Evolutionary conservation across 2,113 vertebrate species (phyloP).

Genomic region (Callospermophilus lateralis): DNA sequence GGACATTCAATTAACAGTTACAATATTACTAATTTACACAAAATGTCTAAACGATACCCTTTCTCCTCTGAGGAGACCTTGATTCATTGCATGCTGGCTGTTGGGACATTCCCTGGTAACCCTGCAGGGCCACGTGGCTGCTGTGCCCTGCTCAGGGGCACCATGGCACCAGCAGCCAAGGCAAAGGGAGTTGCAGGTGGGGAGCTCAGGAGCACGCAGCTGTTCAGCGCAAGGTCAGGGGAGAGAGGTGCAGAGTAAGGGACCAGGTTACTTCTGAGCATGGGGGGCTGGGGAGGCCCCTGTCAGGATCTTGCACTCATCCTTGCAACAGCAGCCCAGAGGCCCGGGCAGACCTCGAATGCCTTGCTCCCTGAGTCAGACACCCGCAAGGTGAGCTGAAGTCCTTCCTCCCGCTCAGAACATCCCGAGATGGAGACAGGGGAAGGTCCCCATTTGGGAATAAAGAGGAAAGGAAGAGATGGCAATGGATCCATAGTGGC

Average conservation of each 20-base stretch:
- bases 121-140: accelerated
- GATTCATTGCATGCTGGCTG: conserved; percentile 15
- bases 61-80: conserved; percentile 26
- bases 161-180: not conserved
- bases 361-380: not conserved
- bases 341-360: not conserved
- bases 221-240: no score
- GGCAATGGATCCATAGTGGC: not conserved
- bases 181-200: not conserved
- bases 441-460: not conserved
- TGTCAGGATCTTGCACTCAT: not conserved
- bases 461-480: not conserved
- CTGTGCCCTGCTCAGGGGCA: no score
- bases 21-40: conserved; percentile 84
- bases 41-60: conserved; percentile 69
- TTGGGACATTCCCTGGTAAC: not conserved
- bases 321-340: not conserved
- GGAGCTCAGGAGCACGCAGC: no score
- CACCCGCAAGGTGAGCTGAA: not conserved
- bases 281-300: not conserved
- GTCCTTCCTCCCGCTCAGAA: not conserved
- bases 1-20: conserved; percentile 85
- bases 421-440: not conserved
- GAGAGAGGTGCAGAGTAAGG: not conserved
- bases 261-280: not conserved